Evolutionary conservation across 2,888 invertebrate genomes (phyloP).

Genomic region (Caradrina clavipalpis): DNA sequence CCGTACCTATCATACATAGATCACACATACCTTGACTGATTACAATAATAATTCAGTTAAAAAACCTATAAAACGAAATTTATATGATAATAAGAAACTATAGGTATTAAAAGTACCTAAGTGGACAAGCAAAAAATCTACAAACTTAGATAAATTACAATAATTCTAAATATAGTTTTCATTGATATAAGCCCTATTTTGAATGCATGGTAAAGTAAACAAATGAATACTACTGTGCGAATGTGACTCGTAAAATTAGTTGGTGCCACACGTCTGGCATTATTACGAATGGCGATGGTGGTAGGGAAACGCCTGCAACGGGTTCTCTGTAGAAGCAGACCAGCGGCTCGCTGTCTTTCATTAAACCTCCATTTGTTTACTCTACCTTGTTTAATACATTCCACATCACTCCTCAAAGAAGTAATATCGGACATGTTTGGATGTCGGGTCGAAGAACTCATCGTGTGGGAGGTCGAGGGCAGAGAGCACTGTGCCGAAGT

Average conservation of each 20-base stretch:
- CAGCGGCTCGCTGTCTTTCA: conserved; percentile 11
- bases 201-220: conserved; percentile 48
- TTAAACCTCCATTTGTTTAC: conserved; percentile 31
- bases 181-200: conserved; percentile 39
- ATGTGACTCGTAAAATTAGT: conserved; percentile 24
- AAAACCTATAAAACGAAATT: background rate
- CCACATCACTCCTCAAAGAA: conserved; percentile 82
- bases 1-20: background rate
- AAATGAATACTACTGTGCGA: conserved; percentile 41
- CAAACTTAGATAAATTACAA: conserved; percentile 47
- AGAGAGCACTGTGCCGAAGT: conserved; percentile 88
- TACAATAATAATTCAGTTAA: background rate
- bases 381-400: conserved; percentile 15
- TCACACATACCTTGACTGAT: background rate
- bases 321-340: conserved; percentile 21
- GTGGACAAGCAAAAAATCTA: conserved; percentile 29
- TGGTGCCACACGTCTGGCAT: conserved; percentile 8
- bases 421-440: conserved; percentile 84
- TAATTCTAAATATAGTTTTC: conserved; percentile 45
- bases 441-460: conserved; percentile 85
- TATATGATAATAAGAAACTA: background rate
- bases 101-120: conserved; percentile 1
- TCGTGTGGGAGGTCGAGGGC: conserved; percentile 87
- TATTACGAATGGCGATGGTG: conserved; percentile 18
- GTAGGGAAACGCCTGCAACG: background rate